A percentile compares a stretch with the other conserved stretches of the same genome.
Evolutionary conservation across 2,113 vertebrate genomes (phyloP).

Genomic region (Boulengerochromis microlepis): DNA sequence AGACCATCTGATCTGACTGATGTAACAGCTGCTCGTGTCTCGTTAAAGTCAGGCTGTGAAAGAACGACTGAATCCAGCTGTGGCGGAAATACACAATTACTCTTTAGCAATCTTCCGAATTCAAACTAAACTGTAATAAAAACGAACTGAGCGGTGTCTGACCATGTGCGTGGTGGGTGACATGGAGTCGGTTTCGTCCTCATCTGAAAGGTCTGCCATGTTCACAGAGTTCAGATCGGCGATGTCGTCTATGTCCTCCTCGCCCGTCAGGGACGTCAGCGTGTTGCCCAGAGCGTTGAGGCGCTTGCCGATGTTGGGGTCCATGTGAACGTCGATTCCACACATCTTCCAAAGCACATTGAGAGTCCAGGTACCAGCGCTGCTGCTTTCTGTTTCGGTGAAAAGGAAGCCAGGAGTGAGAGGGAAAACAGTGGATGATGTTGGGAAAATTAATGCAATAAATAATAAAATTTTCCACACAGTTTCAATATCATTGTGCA

Average conservation of each 20-base stretch:
- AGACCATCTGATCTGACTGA: not conserved
- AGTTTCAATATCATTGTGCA: not conserved
- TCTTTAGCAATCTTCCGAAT: not conserved
- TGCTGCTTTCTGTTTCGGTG: conserved; percentile 83
- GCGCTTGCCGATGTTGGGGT: conserved; percentile 97
- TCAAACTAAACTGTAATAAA: not conserved
- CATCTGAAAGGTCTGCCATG: conserved; percentile 89
- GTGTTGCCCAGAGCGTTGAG: conserved; percentile 93
- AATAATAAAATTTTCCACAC: not conserved
- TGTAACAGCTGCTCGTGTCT: not conserved
- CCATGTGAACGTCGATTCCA: conserved; percentile 98
- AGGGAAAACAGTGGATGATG: not conserved
- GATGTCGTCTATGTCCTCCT: conserved; percentile 92
- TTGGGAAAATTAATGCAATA: not conserved
- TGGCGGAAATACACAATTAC: not conserved
- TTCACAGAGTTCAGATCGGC: conserved; percentile 89
- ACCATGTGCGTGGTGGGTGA: conserved; percentile 87
- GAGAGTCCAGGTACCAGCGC: conserved; percentile 94
- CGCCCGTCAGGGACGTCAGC: conserved; percentile 91
- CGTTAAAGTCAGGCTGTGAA: not conserved
- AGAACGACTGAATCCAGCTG: not conserved
- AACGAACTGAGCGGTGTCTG: conserved; percentile 33
- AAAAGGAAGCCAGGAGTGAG: not conserved
- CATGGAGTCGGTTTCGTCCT: conserved; percentile 89
- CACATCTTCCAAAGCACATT: conserved; percentile 99